These are phyloP conservation scores for Bovichtus diacanthus DNA, from an alignment of 2,797 vertebrate genomes.

Conservation along the genomic window DNA sequence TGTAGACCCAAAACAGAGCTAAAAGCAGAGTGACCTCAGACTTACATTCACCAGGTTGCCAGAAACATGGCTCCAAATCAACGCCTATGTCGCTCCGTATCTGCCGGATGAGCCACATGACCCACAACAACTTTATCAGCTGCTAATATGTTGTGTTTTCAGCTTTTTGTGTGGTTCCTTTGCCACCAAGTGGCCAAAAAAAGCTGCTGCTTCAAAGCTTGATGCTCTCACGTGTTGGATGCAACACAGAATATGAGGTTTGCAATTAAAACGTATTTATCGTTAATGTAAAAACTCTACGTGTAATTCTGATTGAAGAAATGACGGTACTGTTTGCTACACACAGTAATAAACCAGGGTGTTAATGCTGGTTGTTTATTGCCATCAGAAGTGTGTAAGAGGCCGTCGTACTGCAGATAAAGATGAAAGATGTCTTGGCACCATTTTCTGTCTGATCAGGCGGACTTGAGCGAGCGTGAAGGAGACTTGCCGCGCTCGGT, in stretches of 20 bases:
- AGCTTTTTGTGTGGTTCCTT: background rate
- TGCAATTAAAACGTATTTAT: background rate
- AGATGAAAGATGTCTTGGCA: background rate
- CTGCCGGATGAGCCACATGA: background rate
- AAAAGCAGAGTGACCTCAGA: background rate
- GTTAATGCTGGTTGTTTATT: constrained; percentile 6
- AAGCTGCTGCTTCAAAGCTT: background rate
- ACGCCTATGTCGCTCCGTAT: background rate
- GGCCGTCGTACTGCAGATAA: background rate
- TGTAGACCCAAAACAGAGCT: background rate
- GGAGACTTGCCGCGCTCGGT: background rate
- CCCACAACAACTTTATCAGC: background rate
- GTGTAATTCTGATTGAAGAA: background rate
- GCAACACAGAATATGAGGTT: background rate
- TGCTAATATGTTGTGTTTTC: background rate
- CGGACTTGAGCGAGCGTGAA: background rate
- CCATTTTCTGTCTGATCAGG: background rate
- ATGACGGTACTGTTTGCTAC: background rate
- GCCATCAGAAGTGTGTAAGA: background rate
- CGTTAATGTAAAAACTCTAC: background rate
- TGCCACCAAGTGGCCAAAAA: background rate
- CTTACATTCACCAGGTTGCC: background rate
- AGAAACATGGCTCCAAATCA: background rate
- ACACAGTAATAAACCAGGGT: background rate
- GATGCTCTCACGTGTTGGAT: background rate